A percentile compares a stretch with the other conserved stretches of the same genome.
Conservation (phyloP, 2,113 vertebrate species). For the Theristicus caerulescens region DNA sequence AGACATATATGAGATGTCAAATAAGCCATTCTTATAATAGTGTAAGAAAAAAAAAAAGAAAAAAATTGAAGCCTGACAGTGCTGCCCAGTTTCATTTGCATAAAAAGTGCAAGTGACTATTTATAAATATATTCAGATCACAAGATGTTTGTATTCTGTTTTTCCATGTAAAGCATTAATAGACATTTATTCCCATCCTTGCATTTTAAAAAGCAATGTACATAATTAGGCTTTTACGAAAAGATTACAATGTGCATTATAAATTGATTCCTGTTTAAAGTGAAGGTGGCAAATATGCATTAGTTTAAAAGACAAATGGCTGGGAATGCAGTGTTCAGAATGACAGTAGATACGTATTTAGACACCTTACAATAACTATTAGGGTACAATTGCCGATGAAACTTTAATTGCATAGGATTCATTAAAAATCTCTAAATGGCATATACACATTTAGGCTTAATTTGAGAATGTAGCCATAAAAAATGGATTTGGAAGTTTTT, state of each 20-base stretch:
- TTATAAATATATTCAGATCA: constrained; percentile 42
- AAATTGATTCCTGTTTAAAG: constrained; percentile 40
- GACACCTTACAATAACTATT: constrained; percentile 5
- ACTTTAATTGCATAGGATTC: background rate
- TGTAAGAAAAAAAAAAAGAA: background rate
- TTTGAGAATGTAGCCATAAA: background rate
- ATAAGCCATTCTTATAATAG: background rate
- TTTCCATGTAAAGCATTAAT: constrained; percentile 33
- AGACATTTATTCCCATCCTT: constrained; percentile 2
- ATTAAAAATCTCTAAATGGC: constrained; percentile 22
- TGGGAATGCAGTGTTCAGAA: background rate
- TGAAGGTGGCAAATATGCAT: background rate
- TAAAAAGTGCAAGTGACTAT: constrained; percentile 21
- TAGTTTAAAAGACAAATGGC: background rate
- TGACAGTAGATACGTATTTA: background rate
- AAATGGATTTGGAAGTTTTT: background rate
- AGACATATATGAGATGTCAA: background rate
- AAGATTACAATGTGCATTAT: constrained; percentile 21
- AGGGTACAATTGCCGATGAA: background rate
- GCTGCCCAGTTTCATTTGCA: constrained; percentile 33
- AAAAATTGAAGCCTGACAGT: background rate
- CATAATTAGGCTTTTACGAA: constrained; percentile 49
- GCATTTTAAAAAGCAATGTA: constrained; percentile 51
- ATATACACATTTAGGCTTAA: background rate
- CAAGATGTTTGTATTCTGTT: constrained; percentile 33